Conservation (phyloP, 2,113 vertebrate species). For the Stercorarius parasiticus region DNA sequence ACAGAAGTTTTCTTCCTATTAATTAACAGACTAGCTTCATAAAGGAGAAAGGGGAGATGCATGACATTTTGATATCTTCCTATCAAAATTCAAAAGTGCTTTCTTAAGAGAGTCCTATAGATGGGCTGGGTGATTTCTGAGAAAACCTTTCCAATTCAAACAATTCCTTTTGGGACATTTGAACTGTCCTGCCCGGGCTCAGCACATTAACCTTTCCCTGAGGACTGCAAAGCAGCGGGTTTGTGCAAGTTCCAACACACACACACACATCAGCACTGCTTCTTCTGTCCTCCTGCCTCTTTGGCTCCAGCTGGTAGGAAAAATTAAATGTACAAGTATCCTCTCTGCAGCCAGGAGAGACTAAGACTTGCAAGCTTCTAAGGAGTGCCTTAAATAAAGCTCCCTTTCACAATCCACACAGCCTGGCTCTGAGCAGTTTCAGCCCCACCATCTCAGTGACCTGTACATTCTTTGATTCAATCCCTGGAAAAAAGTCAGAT, state of each 20-base stretch:
- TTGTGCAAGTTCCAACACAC: neutral
- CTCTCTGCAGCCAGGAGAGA: neutral
- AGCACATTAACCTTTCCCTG: neutral
- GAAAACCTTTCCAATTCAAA: neutral
- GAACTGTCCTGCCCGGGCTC: neutral
- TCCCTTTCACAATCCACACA: neutral
- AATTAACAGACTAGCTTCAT: neutral
- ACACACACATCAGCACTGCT: neutral
- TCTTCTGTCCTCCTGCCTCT: neutral
- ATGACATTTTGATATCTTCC: neutral
- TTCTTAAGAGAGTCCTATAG: neutral
- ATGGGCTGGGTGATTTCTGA: neutral
- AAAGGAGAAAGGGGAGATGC: neutral
- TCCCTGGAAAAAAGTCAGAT: neutral
- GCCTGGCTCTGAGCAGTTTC: neutral
- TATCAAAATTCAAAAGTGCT: neutral
- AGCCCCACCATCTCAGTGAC: neutral
- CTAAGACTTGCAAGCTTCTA: neutral
- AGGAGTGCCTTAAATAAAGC: neutral
- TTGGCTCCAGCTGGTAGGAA: conserved; percentile 11
- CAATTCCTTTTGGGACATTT: neutral
- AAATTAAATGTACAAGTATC: conserved; percentile 6
- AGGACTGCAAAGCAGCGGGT: neutral
- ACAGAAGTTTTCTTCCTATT: neutral
- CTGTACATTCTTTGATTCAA: neutral